Evolutionary conservation across 2,797 vertebrate genomes (phyloP).

Genomic region (Pangasius macronema): DNA sequence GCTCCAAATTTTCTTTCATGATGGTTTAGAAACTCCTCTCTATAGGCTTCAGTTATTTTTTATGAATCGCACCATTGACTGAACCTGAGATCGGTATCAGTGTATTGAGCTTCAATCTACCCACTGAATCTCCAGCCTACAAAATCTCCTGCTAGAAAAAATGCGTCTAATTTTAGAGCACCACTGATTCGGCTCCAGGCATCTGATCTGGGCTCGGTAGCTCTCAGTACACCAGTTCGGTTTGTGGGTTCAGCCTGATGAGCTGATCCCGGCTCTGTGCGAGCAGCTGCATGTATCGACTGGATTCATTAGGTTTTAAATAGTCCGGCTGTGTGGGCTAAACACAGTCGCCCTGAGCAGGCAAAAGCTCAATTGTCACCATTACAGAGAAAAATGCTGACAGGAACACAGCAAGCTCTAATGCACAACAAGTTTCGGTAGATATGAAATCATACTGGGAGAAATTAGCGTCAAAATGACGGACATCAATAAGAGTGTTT

Average conservation of each 20-base stretch:
- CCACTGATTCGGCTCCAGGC: neutral
- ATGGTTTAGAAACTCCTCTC: neutral
- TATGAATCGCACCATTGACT: neutral
- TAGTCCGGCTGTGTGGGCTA: slow-evolving; percentile 17
- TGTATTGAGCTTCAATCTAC: neutral
- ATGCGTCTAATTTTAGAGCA: neutral
- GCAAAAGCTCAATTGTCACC: slow-evolving; percentile 11
- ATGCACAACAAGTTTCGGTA: neutral
- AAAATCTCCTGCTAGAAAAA: neutral
- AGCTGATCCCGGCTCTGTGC: neutral
- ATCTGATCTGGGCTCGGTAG: neutral
- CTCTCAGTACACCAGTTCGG: neutral
- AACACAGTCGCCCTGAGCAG: slow-evolving; percentile 21
- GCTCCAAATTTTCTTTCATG: neutral
- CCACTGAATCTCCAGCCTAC: neutral
- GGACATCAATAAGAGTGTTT: neutral
- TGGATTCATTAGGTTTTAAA: slow-evolving; percentile 26
- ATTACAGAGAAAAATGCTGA: neutral
- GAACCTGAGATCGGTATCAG: neutral
- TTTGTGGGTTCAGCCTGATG: slow-evolving; percentile 1
- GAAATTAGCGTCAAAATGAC: neutral
- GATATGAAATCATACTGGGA: neutral
- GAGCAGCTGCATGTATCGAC: slow-evolving; percentile 15
- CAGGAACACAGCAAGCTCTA: neutral
- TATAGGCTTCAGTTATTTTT: neutral